Evolutionary conservation across 2,888 invertebrate genomes (phyloP).

Genomic region (Cylloceria caligata): DNA sequence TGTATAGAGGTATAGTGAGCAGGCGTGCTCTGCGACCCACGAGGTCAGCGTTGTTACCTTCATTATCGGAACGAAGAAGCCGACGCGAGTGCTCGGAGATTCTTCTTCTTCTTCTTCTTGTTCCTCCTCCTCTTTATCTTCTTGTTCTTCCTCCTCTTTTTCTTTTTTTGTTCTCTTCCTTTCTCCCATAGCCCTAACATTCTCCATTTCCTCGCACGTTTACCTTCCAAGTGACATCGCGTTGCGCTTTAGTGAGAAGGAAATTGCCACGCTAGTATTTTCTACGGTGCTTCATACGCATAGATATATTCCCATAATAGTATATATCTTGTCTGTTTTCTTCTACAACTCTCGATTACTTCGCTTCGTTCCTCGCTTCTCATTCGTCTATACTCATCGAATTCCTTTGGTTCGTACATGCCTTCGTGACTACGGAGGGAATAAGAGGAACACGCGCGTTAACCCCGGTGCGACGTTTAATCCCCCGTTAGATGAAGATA

Average conservation of each 20-base stretch:
- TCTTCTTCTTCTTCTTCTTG: conserved; percentile 40
- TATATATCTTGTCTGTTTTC: no score
- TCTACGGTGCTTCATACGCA: not conserved
- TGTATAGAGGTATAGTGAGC: conserved; percentile 63
- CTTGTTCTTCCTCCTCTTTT: not conserved
- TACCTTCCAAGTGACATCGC: conserved; percentile 4
- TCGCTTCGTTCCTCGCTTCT: no score
- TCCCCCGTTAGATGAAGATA: no score
- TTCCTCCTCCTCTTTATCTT: not conserved
- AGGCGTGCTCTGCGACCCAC: conserved; percentile 78
- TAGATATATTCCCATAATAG: not conserved
- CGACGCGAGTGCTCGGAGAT: conserved; percentile 37
- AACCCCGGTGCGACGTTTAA: no score
- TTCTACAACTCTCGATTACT: no score
- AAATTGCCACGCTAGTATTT: conserved; percentile 32
- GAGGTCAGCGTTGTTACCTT: conserved; percentile 81
- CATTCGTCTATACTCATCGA: no score
- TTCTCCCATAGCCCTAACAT: conserved; percentile 17
- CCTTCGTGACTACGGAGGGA: no score
- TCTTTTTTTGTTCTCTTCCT: conserved; percentile 33
- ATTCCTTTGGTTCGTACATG: no score
- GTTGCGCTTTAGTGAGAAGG: not conserved
- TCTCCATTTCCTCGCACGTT: not conserved
- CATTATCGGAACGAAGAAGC: conserved; percentile 75
- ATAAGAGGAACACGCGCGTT: no score